phyloP scores from a whole-genome alignment of 2,888 invertebrate species.

The Caradrina clavipalpis region DNA sequence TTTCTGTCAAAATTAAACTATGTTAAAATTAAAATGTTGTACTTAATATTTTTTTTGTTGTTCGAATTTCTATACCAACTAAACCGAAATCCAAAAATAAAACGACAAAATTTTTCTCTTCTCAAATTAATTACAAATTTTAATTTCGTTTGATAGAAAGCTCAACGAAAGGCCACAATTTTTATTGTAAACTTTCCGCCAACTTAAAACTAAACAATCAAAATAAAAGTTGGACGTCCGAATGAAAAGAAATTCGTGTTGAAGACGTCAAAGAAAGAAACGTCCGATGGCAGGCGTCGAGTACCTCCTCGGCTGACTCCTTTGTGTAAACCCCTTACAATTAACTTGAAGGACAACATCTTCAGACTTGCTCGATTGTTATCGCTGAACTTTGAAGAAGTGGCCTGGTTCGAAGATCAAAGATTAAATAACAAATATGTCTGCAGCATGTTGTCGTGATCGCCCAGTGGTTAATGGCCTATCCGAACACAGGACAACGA shows the following conservation, averaged over 20 bases:
- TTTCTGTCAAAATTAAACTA: no score
- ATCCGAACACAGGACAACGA: no score
- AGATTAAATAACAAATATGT: slow-evolving; percentile 68
- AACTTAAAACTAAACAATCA: slow-evolving; percentile 67
- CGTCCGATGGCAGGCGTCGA: slow-evolving; percentile 67
- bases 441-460: slow-evolving; percentile 27
- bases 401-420: slow-evolving; percentile 69
- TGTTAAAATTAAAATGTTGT: no score
- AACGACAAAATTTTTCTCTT: slow-evolving; percentile 4
- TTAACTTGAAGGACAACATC: slow-evolving; percentile 74
- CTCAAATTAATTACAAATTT: slow-evolving; percentile 41
- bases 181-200: slow-evolving; percentile 35
- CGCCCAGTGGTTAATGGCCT: no score
- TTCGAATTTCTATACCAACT: slow-evolving; percentile 15
- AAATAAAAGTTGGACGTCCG: slow-evolving; percentile 62
- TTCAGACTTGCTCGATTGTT: slow-evolving; percentile 73
- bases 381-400: slow-evolving; percentile 71
- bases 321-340: slow-evolving; percentile 75
- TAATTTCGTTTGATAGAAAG: slow-evolving; percentile 30
- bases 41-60: not conserved
- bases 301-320: slow-evolving; percentile 69
- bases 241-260: slow-evolving; percentile 70
- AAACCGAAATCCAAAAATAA: slow-evolving; percentile 37
- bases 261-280: slow-evolving; percentile 67
- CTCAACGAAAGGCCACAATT: slow-evolving; percentile 36